Percentiles rank a stretch among this genome's conserved stretches.
Conservation (phyloP, 2,113 vertebrate species). For the Jaculus jaculus region DNA sequence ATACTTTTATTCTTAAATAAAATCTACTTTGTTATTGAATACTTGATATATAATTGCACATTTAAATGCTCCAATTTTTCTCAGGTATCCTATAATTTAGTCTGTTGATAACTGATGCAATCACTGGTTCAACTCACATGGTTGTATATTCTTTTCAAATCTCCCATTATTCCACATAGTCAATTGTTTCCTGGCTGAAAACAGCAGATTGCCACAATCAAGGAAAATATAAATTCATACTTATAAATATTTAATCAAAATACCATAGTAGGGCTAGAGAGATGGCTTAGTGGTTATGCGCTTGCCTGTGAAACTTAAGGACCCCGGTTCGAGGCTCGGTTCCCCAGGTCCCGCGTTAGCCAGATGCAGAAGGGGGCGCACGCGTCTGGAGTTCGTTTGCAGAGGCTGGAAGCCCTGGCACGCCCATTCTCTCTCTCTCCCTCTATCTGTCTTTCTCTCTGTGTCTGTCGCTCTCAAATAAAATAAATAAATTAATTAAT, state of each 20-base stretch:
- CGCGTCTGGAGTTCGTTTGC: no score
- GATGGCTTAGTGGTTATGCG: no score
- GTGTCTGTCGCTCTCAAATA: no score
- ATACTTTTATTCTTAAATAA: conserved; percentile 1
- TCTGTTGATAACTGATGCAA: neutral
- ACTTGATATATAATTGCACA: neutral
- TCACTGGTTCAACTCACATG: neutral
- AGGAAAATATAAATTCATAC: conserved; percentile 66
- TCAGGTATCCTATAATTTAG: neutral
- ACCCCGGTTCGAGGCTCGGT: no score
- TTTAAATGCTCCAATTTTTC: conserved; percentile 62
- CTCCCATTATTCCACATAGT: conserved; percentile 30
- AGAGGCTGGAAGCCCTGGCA: no score
- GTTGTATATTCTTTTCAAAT: conserved; percentile 39
- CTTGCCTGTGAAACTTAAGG: no score
- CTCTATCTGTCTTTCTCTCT: no score
- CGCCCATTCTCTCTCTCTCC: no score
- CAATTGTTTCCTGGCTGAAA: conserved; percentile 43
- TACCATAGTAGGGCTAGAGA: neutral
- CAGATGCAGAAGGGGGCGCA: no score
- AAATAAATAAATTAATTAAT: no score
- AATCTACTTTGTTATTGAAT: conserved; percentile 42
- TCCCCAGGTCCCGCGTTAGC: no score
- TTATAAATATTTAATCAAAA: conserved; percentile 64
- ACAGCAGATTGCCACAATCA: conserved; percentile 48